Evolutionary conservation across 2,888 invertebrate species (phyloP).

Genomic region (Trilocha varians): DNA sequence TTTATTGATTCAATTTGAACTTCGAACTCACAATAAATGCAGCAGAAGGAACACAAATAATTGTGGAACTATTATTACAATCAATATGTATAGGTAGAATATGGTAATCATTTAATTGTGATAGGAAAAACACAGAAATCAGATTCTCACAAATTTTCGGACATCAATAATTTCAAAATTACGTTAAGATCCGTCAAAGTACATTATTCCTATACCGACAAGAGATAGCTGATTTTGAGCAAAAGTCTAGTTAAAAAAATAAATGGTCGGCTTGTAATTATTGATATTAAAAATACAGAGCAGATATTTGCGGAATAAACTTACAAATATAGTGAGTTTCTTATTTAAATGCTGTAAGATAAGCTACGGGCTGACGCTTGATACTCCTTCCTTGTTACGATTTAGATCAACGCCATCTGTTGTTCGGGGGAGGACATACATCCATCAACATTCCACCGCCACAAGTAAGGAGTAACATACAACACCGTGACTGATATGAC

Average conservation of each 20-base stretch:
- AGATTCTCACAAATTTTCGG: conserved; percentile 31
- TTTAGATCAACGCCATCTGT: conserved; percentile 21
- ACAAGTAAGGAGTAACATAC: conserved; percentile 32
- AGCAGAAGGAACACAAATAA: conserved; percentile 69
- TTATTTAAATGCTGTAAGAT: conserved; percentile 60
- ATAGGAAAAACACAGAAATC: conserved; percentile 38
- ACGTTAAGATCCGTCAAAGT: conserved; percentile 37
- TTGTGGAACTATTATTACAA: conserved; percentile 57
- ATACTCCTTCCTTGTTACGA: conserved; percentile 29
- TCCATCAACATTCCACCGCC: conserved; percentile 12
- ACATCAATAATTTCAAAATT: conserved; percentile 52
- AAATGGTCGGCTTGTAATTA: conserved; percentile 53
- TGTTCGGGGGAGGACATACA: not conserved
- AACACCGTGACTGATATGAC: conserved; percentile 66
- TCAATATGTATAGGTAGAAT: conserved; percentile 35
- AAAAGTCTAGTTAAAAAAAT: conserved; percentile 67
- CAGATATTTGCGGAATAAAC: conserved; percentile 60
- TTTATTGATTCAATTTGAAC: conserved; percentile 74
- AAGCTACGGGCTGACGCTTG: conserved; percentile 62
- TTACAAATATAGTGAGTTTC: conserved; percentile 67
- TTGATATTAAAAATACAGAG: conserved; percentile 60
- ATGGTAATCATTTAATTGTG: conserved; percentile 55
- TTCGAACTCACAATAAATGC: conserved; percentile 73
- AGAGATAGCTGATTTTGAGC: conserved; percentile 62
- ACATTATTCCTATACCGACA: conserved; percentile 37